Evolutionary conservation across 2,888 invertebrate species (phyloP).

Genomic region (Noctua janthe): DNA sequence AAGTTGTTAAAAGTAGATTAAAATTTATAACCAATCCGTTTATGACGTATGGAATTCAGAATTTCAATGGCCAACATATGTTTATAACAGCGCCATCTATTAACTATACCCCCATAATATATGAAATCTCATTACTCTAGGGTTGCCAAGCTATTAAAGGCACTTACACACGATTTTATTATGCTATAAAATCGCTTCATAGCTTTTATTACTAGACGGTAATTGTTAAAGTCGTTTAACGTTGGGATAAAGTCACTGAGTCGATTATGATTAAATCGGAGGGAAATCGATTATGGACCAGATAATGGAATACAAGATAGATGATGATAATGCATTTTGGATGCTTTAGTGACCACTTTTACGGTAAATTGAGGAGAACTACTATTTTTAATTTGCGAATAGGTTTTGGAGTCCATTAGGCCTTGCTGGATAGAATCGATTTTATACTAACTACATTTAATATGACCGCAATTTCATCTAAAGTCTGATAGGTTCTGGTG

Average conservation of each 20-base stretch:
- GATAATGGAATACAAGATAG: conserved; percentile 25
- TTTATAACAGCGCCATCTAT: conserved; percentile 40
- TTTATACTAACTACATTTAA: not conserved
- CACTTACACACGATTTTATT: conserved; percentile 65
- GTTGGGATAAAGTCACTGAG: conserved; percentile 58
- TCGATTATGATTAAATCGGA: conserved; percentile 63
- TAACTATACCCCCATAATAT: conserved; percentile 31
- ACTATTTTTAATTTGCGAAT: not conserved
- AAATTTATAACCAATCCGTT: conserved; percentile 25
- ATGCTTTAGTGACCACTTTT: not conserved
- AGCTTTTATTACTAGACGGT: conserved; percentile 65
- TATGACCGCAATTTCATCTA: not conserved
- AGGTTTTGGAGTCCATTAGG: not conserved
- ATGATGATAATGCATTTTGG: conserved; percentile 12
- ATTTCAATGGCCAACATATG: conserved; percentile 41
- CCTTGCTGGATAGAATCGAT: not conserved
- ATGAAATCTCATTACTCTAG: conserved; percentile 55
- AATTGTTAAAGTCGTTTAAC: conserved; percentile 68
- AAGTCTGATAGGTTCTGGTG: not conserved
- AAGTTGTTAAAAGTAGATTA: conserved; percentile 4
- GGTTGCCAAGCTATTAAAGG: conserved; percentile 65
- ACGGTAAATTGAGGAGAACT: not conserved
- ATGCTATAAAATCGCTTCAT: conserved; percentile 64
- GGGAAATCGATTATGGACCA: conserved; percentile 51
- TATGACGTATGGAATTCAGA: conserved; percentile 1